These are phyloP conservation scores for Periophthalmus modestus DNA, from an alignment of 2,113 vertebrate genomes.

Conservation along the genomic window DNA sequence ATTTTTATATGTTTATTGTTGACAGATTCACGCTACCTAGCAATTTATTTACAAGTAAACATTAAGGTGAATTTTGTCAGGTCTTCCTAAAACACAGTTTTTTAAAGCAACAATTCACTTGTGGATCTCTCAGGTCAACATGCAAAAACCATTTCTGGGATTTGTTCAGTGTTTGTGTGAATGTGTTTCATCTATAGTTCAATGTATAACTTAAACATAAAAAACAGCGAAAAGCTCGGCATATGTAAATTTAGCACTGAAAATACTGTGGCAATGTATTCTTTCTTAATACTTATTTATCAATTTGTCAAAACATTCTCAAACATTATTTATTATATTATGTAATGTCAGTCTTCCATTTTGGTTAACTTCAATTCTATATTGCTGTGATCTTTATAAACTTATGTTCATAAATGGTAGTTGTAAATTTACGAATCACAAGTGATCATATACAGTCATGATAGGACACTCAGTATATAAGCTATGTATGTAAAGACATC, in stretches of 20 bases:
- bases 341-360: conserved; percentile 74
- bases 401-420: conserved; percentile 27
- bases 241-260: conserved; percentile 69
- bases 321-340: conserved; percentile 22
- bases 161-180: conserved; percentile 60
- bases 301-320: no score
- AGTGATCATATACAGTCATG: conserved; percentile 18
- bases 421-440: conserved; percentile 18
- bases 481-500: conserved; percentile 45
- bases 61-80: conserved; percentile 50
- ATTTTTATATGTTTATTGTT: conserved; percentile 37
- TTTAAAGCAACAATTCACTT: conserved; percentile 73
- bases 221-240: conserved; percentile 21
- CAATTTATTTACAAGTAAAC: conserved; percentile 40
- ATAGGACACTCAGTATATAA: conserved; percentile 43
- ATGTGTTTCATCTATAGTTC: conserved; percentile 43
- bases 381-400: conserved; percentile 47
- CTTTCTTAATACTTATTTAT: conserved; percentile 55
- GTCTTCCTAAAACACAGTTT: conserved; percentile 75
- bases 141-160: conserved; percentile 60
- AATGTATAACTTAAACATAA: neutral
- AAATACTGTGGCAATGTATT: conserved; percentile 53
- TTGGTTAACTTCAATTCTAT: conserved; percentile 55
- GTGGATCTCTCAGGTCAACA: conserved; percentile 84
- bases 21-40: conserved; percentile 26